Base-by-base conservation (phyloP, 23 tunicate species). In the Ciona savignyi region DNA sequence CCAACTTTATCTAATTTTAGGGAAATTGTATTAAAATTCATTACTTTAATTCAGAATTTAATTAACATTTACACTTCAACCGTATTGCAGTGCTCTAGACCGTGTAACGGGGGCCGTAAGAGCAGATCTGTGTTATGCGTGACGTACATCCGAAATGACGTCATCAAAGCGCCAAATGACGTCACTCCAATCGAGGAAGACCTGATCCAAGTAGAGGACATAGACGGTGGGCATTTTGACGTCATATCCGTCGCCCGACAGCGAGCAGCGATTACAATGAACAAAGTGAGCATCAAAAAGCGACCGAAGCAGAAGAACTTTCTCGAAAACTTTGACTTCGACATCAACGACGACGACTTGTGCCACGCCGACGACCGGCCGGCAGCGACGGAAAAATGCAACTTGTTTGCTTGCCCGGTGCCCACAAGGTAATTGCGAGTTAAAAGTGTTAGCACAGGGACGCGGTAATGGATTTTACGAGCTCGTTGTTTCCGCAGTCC, bases 61-160 rank as follows among this genome's bases (percentile, higher is more conserved):
- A n/a, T n/a, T n/a, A n/a, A n/a, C n/a, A n/a, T n/a, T n/a, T n/a
- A n/a, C n/a, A n/a, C n/a, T n/a, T n/a, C 21, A 26, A n/a, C 0
- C 29, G 21, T 67, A 31, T 66, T 32, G 20, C 78, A 88, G 96
- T 88, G 96, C 33, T 71, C 87, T 30, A 66, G 56, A 35, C 32
- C 79, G 20, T 88, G 96, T 49, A 78, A 75, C 26, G 66, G 35
- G 25, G 87, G 87, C 33, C 6, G 24, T 33, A 77, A 71, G 23
- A 77, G 77, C 42, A 86, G 96, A 23, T 63, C 84, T 3, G 87
- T 88, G 26, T 33, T 76, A 27, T 88, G 96, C 75, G 86, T 88
- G 51, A 88, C 87, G 29, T 88, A 81, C 71, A 63, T 72, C 33
- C 70, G 56, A 29, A 67, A 73, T 76, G 87, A 88, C 79, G 84